Evolutionary conservation across 2,888 invertebrate genomes (phyloP).

Genomic region (Macrophya alboannulata): DNA sequence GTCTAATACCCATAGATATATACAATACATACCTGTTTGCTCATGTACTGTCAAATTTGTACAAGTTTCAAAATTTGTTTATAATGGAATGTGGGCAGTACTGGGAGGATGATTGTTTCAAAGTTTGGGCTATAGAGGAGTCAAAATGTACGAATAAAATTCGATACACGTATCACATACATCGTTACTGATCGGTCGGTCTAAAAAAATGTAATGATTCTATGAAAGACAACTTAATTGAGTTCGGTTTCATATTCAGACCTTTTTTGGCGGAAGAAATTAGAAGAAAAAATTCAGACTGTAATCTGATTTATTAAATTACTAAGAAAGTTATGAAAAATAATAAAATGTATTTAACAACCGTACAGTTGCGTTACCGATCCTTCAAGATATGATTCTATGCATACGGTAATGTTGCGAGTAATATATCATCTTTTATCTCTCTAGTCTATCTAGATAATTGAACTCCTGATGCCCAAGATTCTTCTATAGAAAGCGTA

Average conservation of each 20-base stretch:
- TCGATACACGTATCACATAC: too few species aligned
- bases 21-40: neutral
- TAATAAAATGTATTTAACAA: neutral
- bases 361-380: neutral
- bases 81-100: neutral
- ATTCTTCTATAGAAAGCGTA: neutral
- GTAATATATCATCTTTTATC: neutral
- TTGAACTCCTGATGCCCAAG: neutral
- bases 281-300: neutral
- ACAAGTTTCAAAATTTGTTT: neutral
- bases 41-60: constrained; percentile 11
- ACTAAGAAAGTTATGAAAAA: neutral
- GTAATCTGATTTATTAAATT: neutral
- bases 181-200: too few species aligned
- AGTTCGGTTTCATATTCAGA: neutral
- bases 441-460: neutral
- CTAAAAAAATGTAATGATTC: neutral
- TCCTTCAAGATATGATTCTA: constrained; percentile 8
- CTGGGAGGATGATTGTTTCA: neutral
- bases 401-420: neutral
- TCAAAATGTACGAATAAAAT: too few species aligned
- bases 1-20: neutral
- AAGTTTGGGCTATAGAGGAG: neutral
- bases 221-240: neutral
- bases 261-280: neutral